Base-by-base conservation (phyloP, 2,797 vertebrate species). In the Sebastes vulpes region DNA sequence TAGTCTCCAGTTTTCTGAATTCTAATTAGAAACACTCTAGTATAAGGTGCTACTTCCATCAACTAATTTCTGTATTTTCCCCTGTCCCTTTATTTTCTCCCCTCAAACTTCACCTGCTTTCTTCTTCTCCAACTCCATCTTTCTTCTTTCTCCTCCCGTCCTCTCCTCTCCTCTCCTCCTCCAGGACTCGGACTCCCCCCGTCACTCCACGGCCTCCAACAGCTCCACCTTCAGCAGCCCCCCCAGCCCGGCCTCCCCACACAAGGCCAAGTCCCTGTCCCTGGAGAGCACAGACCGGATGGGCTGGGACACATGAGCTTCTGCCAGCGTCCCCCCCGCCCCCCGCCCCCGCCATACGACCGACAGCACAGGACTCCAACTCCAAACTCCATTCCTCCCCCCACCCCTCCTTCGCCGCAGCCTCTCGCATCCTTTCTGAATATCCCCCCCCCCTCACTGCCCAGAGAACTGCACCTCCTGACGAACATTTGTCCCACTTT, bases 211-310 rank as follows among this genome's bases (percentile, higher is more conserved):
- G 0, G 98, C 98, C 75, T 99, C 98, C 9, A 99, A 99, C 96
- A 99, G 98, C 93, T 99, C 98, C 92, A 99, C 98, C 95, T 97
- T 99, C 96, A 99, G 98, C 97, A 99, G 98, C 93, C 98, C 98
- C 3, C 98, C 98, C 25, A 99, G 98, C 90, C 98, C 98, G 0
- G 94, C 97, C 75, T 99, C 98, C 59, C 98, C 98, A 67, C 98
- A 98, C 94, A 99, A 99, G 95, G 97, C 98, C 95, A 98, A 99
- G 97, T 98, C 97, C 91, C 97, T 99, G 87, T 98, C 98, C 42
- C 88, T 99, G 94, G 98, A 99, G 97, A 99, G 98, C 95, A 97
- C 98, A 77, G 98, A 99, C 92, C 97, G 97, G 1, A 97, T 97
- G 94, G 97, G 93, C 91, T 99, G 98, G 98, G 98, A 99, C 93